These are phyloP conservation scores for Petrocephalus microphthalmus DNA, from an alignment of 2,113 vertebrate genomes.

Conservation along the genomic window DNA sequence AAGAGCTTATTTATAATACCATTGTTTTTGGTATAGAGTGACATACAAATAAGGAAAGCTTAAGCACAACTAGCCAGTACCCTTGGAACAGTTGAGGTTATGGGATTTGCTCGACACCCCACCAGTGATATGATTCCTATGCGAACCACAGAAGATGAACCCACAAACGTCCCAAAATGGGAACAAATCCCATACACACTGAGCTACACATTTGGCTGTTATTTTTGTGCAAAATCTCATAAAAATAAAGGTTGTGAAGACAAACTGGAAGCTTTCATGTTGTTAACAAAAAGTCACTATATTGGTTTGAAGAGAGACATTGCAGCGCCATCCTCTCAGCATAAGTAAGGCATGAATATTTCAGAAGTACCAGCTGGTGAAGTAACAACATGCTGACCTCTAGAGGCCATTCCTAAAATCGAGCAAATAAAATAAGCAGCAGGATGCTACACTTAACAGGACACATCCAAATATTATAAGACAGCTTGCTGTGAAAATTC, in stretches of 20 bases:
- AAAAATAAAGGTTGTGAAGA: background rate
- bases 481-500: background rate
- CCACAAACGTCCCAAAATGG: background rate
- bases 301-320: background rate
- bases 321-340: background rate
- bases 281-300: too few relatives aligned
- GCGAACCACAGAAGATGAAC: background rate
- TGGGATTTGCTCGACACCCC: background rate
- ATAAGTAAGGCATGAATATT: background rate
- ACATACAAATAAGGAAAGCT: background rate
- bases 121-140: background rate
- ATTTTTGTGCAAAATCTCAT: background rate
- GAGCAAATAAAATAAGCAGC: background rate
- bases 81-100: background rate
- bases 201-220: background rate
- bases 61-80: background rate
- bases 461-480: background rate
- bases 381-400: background rate
- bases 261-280: background rate
- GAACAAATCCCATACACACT: background rate
- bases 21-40: background rate
- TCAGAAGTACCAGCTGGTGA: background rate
- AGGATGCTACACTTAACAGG: background rate
- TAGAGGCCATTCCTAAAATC: background rate
- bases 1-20: background rate